A percentile compares a stretch with the other conserved stretches of the same genome.
Conservation (phyloP, 2,888 invertebrate species). For the Nomada ferruginata region DNA sequence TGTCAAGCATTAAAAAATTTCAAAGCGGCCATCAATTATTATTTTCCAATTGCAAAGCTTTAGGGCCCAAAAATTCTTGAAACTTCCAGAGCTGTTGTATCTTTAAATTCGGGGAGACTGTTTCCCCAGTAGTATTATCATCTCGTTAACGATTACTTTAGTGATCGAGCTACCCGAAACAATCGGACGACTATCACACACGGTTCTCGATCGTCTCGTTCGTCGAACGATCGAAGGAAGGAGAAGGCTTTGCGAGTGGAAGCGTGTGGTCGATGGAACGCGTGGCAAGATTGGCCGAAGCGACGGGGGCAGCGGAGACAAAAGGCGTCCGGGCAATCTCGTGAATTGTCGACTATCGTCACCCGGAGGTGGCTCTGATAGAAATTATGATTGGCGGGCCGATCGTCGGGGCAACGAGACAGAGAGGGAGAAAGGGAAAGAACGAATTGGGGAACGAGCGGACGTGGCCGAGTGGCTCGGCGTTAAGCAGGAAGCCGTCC, state of each 20-base stretch:
- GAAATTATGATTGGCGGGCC: slow-evolving; percentile 84
- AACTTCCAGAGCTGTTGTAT: too few species aligned
- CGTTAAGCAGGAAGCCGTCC: slow-evolving; percentile 86
- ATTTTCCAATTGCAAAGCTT: too few species aligned
- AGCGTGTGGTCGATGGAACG: slow-evolving; percentile 46
- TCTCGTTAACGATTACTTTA: too few species aligned
- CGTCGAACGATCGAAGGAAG: not conserved
- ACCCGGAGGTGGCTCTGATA: slow-evolving; percentile 84
- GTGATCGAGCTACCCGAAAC: too few species aligned
- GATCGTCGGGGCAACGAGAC: slow-evolving; percentile 59
- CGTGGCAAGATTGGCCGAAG: slow-evolving; percentile 70
- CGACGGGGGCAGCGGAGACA: slow-evolving; percentile 67
- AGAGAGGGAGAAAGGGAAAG: slow-evolving; percentile 60
- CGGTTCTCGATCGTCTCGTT: too few species aligned
- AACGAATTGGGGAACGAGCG: slow-evolving; percentile 73
- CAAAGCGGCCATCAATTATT: too few species aligned
- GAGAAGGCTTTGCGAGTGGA: slow-evolving; percentile 18
- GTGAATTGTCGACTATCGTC: slow-evolving; percentile 82
- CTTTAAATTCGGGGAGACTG: too few species aligned
- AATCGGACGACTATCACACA: too few species aligned
- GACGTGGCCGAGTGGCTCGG: slow-evolving; percentile 82
- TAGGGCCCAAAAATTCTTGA: too few species aligned
- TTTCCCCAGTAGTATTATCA: too few species aligned
- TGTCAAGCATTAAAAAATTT: too few species aligned
- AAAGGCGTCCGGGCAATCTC: slow-evolving; percentile 76